Evolutionary conservation across 2,113 vertebrate genomes (phyloP).

Genomic region (Pygoscelis antarcticus): DNA sequence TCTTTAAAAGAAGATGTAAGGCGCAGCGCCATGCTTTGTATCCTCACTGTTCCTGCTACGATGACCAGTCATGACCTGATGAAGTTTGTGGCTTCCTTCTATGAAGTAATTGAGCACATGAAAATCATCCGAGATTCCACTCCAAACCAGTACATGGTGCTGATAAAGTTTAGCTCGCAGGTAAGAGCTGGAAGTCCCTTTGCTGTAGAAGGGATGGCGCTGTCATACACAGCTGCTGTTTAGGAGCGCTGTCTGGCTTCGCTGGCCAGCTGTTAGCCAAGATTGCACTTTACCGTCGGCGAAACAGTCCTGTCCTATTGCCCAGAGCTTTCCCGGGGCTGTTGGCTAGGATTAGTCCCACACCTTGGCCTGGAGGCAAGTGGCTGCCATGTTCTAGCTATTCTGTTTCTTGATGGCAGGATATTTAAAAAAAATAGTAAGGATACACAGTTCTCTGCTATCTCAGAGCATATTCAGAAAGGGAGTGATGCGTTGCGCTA

Average conservation of each 20-base stretch:
- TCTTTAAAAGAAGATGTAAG: constrained; percentile 89
- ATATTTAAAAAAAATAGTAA: background rate
- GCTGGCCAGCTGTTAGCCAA: background rate
- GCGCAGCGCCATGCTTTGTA: constrained; percentile 95
- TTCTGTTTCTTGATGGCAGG: background rate
- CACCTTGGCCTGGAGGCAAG: background rate
- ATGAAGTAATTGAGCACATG: constrained; percentile 98
- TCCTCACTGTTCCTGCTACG: constrained; percentile 93
- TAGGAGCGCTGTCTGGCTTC: background rate
- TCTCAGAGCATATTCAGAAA: background rate
- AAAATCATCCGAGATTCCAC: constrained; percentile 98
- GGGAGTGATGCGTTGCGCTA: fast-evolving
- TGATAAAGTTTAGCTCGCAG: constrained; percentile 93
- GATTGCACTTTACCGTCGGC: fast-evolving
- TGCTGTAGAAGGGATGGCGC: background rate
- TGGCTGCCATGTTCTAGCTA: background rate
- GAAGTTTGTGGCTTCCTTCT: constrained; percentile 97
- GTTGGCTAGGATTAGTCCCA: background rate
- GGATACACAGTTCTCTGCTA: background rate
- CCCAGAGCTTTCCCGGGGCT: background rate
- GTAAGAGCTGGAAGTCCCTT: constrained; percentile 67
- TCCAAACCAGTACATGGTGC: constrained; percentile 98
- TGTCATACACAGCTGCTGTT: background rate
- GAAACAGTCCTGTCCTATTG: background rate
- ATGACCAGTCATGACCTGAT: constrained; percentile 99